A percentile compares a stretch with the other conserved stretches of the same genome.
Conservation (phyloP, 1,140 invertebrate species). For the Reticulitermes speratus region DNA sequence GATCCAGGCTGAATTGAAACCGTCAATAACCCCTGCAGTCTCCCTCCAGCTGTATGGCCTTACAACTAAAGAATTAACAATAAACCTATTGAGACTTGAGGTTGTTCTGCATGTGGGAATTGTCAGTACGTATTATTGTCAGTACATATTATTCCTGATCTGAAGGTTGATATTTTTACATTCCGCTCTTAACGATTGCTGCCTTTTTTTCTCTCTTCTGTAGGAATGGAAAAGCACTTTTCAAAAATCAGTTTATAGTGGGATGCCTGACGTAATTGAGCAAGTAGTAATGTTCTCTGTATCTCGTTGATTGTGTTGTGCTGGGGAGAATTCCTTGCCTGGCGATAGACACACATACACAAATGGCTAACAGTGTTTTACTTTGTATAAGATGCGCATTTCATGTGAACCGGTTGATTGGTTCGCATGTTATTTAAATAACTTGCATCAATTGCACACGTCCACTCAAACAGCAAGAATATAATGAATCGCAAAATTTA, state of each 20-base stretch:
- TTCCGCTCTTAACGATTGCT: not conserved
- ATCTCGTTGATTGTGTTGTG: no score
- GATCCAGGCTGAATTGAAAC: not conserved
- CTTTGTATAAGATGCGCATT: no score
- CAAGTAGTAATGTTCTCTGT: not conserved
- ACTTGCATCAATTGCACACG: no score
- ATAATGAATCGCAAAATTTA: no score
- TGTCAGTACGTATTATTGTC: not conserved
- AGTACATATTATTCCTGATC: not conserved
- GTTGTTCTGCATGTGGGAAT: not conserved
- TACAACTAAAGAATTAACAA: not conserved
- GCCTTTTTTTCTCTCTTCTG: not conserved
- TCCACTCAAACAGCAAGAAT: no score
- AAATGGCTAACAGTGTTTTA: no score
- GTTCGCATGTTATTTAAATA: no score
- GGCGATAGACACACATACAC: not conserved
- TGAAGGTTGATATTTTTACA: not conserved
- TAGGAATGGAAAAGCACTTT: not conserved
- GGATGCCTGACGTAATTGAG: not conserved
- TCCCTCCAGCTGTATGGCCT: not conserved
- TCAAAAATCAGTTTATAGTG: not conserved
- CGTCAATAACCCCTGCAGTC: not conserved
- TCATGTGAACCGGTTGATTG: no score
- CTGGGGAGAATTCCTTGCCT: no score
- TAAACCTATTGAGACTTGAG: not conserved